A percentile compares a stretch with the other conserved stretches of the same genome.
These are phyloP conservation scores for Psilanteris sp. DNA, from an alignment of 1,140 invertebrate genomes.

Conservation along the genomic window DNA sequence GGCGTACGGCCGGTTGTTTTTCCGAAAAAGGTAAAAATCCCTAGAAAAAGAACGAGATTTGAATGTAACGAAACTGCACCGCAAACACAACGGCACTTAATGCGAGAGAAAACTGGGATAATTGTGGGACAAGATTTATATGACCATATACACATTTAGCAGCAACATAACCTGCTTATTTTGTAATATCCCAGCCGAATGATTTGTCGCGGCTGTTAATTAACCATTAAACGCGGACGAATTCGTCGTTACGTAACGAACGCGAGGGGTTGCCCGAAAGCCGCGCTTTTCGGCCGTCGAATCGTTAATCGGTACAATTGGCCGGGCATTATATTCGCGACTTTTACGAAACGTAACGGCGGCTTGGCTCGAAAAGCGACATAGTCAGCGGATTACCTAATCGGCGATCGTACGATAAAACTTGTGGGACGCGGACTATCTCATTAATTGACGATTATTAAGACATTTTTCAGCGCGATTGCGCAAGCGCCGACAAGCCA, in stretches of 20 bases:
- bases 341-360: constrained; percentile 9
- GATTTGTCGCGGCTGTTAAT: constrained; percentile 40
- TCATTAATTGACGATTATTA: constrained; percentile 58
- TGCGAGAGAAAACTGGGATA: constrained; percentile 19
- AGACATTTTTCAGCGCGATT: constrained; percentile 50
- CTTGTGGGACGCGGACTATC: constrained; percentile 41
- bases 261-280: too few relatives aligned
- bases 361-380: constrained; percentile 8
- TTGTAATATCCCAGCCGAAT: constrained; percentile 13
- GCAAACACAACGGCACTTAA: too few relatives aligned
- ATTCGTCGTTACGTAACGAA: constrained; percentile 24
- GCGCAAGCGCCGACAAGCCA: constrained; percentile 31
- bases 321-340: constrained; percentile 13
- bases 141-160: constrained; percentile 3
- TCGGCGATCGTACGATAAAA: constrained; percentile 47
- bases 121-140: constrained; percentile 18
- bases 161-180: constrained; percentile 4
- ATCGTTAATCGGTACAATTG: constrained; percentile 18
- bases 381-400: constrained; percentile 45
- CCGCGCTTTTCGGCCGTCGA: too few relatives aligned
- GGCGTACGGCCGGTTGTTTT: too few relatives aligned
- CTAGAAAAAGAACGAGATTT: too few relatives aligned
- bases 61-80: too few relatives aligned
- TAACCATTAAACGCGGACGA: constrained; percentile 22
- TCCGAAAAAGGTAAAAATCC: too few relatives aligned